Percentiles rank a stretch among this genome's conserved stretches.
Evolutionary conservation across 2,888 invertebrate genomes (phyloP).

Genomic region (Corbicula japonica): DNA sequence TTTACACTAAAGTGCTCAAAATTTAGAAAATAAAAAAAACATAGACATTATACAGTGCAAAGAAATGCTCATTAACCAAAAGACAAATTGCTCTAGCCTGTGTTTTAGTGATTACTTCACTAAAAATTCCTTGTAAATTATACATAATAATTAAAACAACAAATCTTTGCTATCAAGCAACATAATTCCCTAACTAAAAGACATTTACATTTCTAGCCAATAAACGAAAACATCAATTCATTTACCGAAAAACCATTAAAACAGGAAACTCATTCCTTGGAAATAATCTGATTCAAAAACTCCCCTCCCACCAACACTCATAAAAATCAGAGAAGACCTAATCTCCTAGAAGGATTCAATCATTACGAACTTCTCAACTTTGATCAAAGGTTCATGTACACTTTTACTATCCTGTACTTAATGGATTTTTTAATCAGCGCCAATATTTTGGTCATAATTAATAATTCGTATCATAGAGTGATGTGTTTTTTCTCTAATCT

Average conservation of each 20-base stretch:
- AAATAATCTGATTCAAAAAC: conserved; percentile 37
- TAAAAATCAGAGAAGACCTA: conserved; percentile 35
- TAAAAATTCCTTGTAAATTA: too few relatives aligned
- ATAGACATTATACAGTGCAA: too few relatives aligned
- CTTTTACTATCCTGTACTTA: conserved; percentile 24
- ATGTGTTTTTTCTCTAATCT: conserved; percentile 13
- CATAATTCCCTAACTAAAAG: too few relatives aligned
- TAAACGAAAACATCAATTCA: conserved; percentile 16
- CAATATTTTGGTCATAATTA: conserved; percentile 42
- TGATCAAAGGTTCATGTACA: conserved; percentile 35
- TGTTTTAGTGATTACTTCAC: too few relatives aligned
- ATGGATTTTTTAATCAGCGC: conserved; percentile 27
- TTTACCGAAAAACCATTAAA: conserved; percentile 27
- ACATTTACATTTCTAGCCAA: too few relatives aligned
- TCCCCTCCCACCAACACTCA: conserved; percentile 29
- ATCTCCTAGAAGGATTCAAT: conserved; percentile 6
- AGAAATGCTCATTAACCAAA: too few relatives aligned
- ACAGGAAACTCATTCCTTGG: conserved; percentile 24
- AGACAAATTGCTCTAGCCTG: too few relatives aligned
- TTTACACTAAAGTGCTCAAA: too few relatives aligned
- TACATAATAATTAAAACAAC: too few relatives aligned
- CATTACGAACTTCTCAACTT: conserved; percentile 11
- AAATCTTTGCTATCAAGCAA: too few relatives aligned
- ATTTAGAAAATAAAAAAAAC: too few relatives aligned
- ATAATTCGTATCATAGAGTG: conserved; percentile 23